Evolutionary conservation across 2,113 vertebrate genomes (phyloP).

Genomic region (Pelecanus crispus): DNA sequence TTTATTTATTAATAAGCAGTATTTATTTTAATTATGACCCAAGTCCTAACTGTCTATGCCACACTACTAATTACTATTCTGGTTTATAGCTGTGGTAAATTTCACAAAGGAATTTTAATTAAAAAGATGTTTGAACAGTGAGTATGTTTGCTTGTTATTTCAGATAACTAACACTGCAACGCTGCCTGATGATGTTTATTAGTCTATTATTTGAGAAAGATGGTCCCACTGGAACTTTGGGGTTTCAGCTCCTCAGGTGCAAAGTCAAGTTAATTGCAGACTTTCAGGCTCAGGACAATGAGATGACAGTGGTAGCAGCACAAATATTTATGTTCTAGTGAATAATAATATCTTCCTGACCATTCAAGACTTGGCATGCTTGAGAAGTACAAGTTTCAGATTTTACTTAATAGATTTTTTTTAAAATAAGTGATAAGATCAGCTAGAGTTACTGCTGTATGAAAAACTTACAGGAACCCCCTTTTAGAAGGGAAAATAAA

Average conservation of each 20-base stretch:
- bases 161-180: background rate
- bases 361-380: background rate
- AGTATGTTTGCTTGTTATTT: background rate
- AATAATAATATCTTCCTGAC: background rate
- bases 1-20: background rate
- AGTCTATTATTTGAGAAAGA: background rate
- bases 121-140: conserved; percentile 1
- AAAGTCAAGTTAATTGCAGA: background rate
- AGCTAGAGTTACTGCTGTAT: background rate
- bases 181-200: background rate
- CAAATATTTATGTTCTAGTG: background rate
- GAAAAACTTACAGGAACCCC: background rate
- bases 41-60: background rate
- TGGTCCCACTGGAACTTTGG: background rate
- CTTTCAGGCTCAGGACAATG: background rate
- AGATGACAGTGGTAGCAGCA: background rate
- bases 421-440: background rate
- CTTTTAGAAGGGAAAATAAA: background rate
- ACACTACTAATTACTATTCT: background rate
- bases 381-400: background rate
- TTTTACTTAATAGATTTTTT: background rate
- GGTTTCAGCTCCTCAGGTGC: background rate
- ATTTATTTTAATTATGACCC: background rate
- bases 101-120: conserved; percentile 34
- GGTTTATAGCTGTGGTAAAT: background rate